Evolutionary conservation across 2,797 vertebrate species (phyloP), one percentile per base, ranked within the genome.

Genomic region (Coranthus polyacanthus): DNA sequence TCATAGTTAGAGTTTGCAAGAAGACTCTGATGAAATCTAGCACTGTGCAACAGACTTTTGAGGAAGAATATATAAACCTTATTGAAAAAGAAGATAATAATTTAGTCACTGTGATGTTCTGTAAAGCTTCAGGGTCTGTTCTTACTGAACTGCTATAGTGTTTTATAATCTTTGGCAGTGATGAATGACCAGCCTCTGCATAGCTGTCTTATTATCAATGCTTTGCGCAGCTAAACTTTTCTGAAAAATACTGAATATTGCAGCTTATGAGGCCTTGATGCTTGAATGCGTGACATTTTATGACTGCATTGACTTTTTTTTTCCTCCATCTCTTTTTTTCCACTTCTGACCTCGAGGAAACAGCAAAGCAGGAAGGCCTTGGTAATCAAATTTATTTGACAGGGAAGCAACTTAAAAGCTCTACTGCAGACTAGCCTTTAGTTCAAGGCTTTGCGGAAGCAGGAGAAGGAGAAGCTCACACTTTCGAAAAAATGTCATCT

Each of bases 301-400:
- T 74, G 77, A 86, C 81, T 83, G 67, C 75, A 62, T 20, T 86
- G 80, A 75, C 65, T 72, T 72, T 52, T 76, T 44, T 70, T 53
- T 65, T 29, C 17, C 18, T 37, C 26, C 41, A 12, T 24, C 10
- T 5, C 21, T 41, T 65, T 52, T 74, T 54, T 71, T 29, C 26
- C 22, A 45, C 46, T 18, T 34, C 53, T 79, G 88, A 91, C 87
- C 82, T 85, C 34, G 49, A 54, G 63, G 51, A 86, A 84, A 84
- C 76, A 34, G 73, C 45, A 83, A 77, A 80, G 76, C 70, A 61
- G 53, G 64, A 72, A 82, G 79, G 44, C 78, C 83, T 86, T 89
- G 77, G 71, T 89, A 89, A 91, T 92, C 85, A 90, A 80, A 92
- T 90, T 64, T 84, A 90, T 92, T 89, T 86, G 86, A 92, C 86